Base-by-base conservation (phyloP, 2,113 vertebrate species). In the Spizaetus ornatus region DNA sequence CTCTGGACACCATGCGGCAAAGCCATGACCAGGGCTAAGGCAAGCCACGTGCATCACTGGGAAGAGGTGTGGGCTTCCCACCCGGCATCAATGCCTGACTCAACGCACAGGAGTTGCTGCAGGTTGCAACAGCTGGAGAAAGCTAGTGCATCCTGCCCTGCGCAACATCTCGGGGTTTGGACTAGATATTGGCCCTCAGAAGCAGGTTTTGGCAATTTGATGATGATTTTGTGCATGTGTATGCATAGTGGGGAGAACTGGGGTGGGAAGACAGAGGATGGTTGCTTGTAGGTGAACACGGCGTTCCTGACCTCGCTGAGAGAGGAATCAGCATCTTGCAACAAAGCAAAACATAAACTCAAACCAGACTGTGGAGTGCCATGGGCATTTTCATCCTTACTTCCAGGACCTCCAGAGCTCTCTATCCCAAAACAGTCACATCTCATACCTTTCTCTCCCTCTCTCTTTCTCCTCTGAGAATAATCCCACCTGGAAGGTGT, bases 121-220 rank as follows among this genome's bases (percentile, higher is more conserved):
- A 34, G 43, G 70, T 9, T 82, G 27, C 25, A 89, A 50, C 7
- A 83, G 69, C 58, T 52, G 80, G 19, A 53, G n/a, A 36, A 90
- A 92, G 4, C 11, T 36, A 40, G 8, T 55, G 34, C 26, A 22
- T 9, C 13, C 27, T 63, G 50, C n/a, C 32, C 38, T 34, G 7
- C 43, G 16, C 36, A 69, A 1, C 1, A 0, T 87, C 43, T 5
- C 2, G 32, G 4, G 6, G 1, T 22, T 23, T 56, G 36, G 55
- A n/a, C 8, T 74, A 22, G 8, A 7, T 59, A 4, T 7, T 48
- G 16, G 12, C 31, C 42, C 40, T 61, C 10, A 27, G 32, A 87
- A 77, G 32, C 9, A 53, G 12, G 50, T 13, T 71, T 66, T 48
- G 53, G 56, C 27, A 50, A 26, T 40, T 61, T 76, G 42, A 70